These are phyloP conservation scores for Chloroclysta siterata DNA, from an alignment of 2,888 invertebrate species.

Conservation along the genomic window DNA sequence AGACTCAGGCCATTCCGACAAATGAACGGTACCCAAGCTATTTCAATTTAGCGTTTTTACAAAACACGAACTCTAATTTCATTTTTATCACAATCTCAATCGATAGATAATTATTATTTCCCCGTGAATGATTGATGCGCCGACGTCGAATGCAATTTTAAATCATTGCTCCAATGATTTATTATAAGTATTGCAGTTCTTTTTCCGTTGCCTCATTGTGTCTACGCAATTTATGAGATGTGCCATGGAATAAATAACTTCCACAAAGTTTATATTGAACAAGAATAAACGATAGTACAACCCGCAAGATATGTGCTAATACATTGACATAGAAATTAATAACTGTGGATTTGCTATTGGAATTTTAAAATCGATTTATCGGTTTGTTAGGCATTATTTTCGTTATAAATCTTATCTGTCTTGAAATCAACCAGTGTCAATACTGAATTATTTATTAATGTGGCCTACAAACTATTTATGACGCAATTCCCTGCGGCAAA, in stretches of 20 bases:
- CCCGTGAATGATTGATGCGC: conserved; percentile 31
- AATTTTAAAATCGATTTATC: conserved; percentile 20
- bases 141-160: conserved; percentile 27
- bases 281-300: neutral
- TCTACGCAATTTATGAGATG: conserved; percentile 28
- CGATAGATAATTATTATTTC: conserved; percentile 38
- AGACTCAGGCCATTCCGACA: neutral
- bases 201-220: conserved; percentile 25
- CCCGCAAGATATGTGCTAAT: conserved; percentile 10
- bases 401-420: conserved; percentile 8
- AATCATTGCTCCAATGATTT: conserved; percentile 40
- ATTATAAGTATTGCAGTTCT: conserved; percentile 31
- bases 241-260: conserved; percentile 7
- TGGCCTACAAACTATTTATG: neutral
- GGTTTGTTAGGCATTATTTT: conserved; percentile 14
- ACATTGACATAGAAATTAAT: conserved; percentile 34
- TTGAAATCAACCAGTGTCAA: conserved; percentile 7
- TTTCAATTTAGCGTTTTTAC: conserved; percentile 23
- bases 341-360: conserved; percentile 6
- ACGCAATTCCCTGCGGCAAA: neutral
- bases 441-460: conserved; percentile 4
- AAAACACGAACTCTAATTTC: conserved; percentile 21
- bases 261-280: conserved; percentile 1
- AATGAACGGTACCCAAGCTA: conserved; percentile 4
- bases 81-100: conserved; percentile 25